Conservation (phyloP, 2,797 vertebrate genomes). For the Tarsius wallacei region DNA sequence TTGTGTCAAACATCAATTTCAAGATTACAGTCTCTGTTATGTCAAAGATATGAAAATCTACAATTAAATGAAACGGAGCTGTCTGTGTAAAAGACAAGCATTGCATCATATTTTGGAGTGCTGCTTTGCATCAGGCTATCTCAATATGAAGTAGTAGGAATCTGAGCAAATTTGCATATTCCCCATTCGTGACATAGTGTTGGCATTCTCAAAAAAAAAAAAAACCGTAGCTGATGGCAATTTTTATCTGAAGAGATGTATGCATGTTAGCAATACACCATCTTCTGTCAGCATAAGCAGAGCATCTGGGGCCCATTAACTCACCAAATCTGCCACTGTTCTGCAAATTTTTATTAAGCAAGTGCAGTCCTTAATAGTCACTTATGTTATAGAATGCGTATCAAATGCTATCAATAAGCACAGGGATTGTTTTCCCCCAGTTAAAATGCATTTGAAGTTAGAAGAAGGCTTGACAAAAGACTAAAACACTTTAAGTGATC, state of each 20-base stretch:
- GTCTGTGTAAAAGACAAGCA: conserved; percentile 20
- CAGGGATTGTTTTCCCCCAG: conserved; percentile 78
- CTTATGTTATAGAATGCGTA: conserved; percentile 78
- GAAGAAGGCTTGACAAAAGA: conserved; percentile 81
- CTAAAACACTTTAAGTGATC: conserved; percentile 76
- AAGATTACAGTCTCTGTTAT: conserved; percentile 49
- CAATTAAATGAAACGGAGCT: conserved; percentile 39
- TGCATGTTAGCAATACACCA: conserved; percentile 81
- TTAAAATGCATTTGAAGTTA: conserved; percentile 80
- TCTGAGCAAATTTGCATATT: conserved; percentile 75
- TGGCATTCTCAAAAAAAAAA: conserved; percentile 77
- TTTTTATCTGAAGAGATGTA: conserved; percentile 75
- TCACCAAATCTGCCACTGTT: conserved; percentile 77
- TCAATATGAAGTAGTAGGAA: conserved; percentile 50
- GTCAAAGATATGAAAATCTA: conserved; percentile 70
- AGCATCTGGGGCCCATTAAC: conserved; percentile 84
- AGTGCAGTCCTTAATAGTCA: conserved; percentile 79
- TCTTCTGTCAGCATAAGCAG: conserved; percentile 77
- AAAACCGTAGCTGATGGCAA: conserved; percentile 72
- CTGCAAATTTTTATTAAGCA: conserved; percentile 84
- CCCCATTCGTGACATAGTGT: conserved; percentile 49
- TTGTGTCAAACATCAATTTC: conserved; percentile 4
- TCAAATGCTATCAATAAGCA: conserved; percentile 81
- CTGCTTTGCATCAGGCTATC: conserved; percentile 70
- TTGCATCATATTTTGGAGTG: conserved; percentile 26